Conservation (phyloP, 2,888 invertebrate species). For the Corythucha ciliata region DNA sequence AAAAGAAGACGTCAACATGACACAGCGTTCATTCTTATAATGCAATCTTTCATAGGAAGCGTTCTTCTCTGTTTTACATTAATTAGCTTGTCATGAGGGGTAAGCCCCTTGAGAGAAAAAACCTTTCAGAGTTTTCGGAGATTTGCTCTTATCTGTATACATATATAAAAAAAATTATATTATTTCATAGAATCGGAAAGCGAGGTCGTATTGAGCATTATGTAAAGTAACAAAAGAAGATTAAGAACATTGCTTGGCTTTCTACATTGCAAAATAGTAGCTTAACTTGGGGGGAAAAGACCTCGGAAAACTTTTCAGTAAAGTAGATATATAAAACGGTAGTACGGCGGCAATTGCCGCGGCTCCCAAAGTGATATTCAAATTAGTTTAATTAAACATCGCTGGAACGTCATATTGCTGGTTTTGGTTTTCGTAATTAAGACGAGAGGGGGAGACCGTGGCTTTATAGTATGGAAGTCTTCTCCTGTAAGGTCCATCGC, state of each 20-base stretch:
- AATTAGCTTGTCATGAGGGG: too few species aligned
- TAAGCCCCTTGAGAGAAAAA: too few species aligned
- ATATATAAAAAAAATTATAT: too few species aligned
- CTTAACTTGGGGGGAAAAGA: slow-evolving; percentile 21
- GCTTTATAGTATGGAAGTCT: too few species aligned
- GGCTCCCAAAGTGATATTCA: not conserved
- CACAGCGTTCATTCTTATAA: too few species aligned
- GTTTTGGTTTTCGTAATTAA: slow-evolving; percentile 5
- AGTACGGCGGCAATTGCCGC: not conserved
- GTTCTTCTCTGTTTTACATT: too few species aligned
- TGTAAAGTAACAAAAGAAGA: slow-evolving; percentile 23
- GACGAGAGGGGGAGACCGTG: not conserved
- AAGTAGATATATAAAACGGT: slow-evolving; percentile 23
- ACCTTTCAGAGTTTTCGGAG: too few species aligned
- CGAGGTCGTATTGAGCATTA: slow-evolving; percentile 2
- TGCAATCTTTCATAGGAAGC: too few species aligned
- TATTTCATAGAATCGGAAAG: too few species aligned
- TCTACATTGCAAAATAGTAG: slow-evolving; percentile 24
- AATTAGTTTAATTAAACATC: slow-evolving; percentile 4
- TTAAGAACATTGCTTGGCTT: slow-evolving; percentile 20
- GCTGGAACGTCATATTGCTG: not conserved
- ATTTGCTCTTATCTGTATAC: too few species aligned
- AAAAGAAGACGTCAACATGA: too few species aligned
- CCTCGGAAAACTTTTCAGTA: slow-evolving; percentile 15
- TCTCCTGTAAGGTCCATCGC: too few species aligned